A percentile compares a stretch with the other conserved stretches of the same genome.
Conservation (phyloP, 2,797 vertebrate species). For the Antennarius maculatus region DNA sequence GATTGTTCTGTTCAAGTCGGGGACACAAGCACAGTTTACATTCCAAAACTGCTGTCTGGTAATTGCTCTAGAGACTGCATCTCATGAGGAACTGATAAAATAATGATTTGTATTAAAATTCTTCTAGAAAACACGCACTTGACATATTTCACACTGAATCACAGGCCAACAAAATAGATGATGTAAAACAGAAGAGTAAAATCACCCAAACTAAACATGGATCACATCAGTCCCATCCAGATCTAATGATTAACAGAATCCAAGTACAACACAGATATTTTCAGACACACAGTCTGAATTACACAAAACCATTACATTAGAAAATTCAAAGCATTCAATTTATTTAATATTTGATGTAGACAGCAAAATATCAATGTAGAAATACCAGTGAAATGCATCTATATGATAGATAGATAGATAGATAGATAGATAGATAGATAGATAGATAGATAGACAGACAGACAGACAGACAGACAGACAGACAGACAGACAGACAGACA, state of each 20-base stretch:
- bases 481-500: too few relatives aligned
- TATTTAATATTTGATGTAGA: neutral
- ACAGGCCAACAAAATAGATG: neutral
- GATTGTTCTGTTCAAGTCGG: constrained; percentile 43
- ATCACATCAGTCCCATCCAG: constrained; percentile 1
- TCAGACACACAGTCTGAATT: too few relatives aligned
- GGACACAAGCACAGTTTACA: constrained; percentile 33
- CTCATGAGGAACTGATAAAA: constrained; percentile 9
- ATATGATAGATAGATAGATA: neutral
- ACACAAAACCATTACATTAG: too few relatives aligned
- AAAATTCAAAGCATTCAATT: constrained; percentile 3
- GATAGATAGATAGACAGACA: too few relatives aligned
- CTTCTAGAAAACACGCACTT: neutral
- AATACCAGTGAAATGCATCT: too few relatives aligned
- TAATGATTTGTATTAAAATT: neutral
- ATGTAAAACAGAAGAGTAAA: constrained; percentile 4
- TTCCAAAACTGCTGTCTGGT: neutral
- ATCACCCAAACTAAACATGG: constrained; percentile 31
- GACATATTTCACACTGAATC: neutral
- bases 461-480: too few relatives aligned
- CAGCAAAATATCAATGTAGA: too few relatives aligned
- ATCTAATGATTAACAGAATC: constrained; percentile 10
- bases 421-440: neutral
- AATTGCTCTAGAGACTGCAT: neutral
- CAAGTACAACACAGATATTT: neutral